Conservation (phyloP, 2,888 invertebrate species). For the Scaptomyza flava region DNA sequence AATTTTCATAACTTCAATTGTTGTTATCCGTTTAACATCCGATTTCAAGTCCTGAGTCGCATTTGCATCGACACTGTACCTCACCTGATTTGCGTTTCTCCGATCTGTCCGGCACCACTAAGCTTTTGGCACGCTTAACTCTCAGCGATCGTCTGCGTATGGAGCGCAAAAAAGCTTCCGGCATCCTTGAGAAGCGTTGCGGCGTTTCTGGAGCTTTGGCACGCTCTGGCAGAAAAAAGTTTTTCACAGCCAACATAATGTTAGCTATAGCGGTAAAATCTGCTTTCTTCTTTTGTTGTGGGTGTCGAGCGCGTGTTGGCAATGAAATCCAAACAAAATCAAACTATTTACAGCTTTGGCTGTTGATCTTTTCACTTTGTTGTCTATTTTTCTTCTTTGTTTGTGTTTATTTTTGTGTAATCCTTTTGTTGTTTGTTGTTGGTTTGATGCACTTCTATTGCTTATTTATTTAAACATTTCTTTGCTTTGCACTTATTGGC, state of each 20-base stretch:
- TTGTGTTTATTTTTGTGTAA: conserved; percentile 50
- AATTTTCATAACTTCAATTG: not conserved
- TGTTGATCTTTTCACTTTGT: conserved; percentile 55
- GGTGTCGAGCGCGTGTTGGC: conserved; percentile 61
- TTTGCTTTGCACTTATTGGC: conserved; percentile 62
- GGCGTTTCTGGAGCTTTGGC: conserved; percentile 85
- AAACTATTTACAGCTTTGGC: conserved; percentile 32
- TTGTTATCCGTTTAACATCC: not conserved
- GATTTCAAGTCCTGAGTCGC: conserved; percentile 52
- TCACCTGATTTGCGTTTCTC: conserved; percentile 92
- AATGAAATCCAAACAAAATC: conserved; percentile 51
- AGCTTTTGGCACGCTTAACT: conserved; percentile 90
- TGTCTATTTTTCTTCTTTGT: conserved; percentile 17
- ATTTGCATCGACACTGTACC: conserved; percentile 74
- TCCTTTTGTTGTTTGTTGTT: conserved; percentile 42
- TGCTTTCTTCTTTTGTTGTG: conserved; percentile 18
- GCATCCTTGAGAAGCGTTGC: conserved; percentile 88
- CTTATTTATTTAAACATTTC: conserved; percentile 37
- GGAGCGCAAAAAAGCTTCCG: conserved; percentile 90
- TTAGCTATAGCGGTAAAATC: conserved; percentile 25
- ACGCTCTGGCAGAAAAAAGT: conserved; percentile 89
- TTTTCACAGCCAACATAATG: conserved; percentile 89
- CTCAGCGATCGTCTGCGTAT: conserved; percentile 89
- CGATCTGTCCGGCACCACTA: conserved; percentile 88
- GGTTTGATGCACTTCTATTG: conserved; percentile 21